Evolutionary conservation across 2,797 vertebrate genomes (phyloP).

Genomic region (Bryconaethiops microstoma): DNA sequence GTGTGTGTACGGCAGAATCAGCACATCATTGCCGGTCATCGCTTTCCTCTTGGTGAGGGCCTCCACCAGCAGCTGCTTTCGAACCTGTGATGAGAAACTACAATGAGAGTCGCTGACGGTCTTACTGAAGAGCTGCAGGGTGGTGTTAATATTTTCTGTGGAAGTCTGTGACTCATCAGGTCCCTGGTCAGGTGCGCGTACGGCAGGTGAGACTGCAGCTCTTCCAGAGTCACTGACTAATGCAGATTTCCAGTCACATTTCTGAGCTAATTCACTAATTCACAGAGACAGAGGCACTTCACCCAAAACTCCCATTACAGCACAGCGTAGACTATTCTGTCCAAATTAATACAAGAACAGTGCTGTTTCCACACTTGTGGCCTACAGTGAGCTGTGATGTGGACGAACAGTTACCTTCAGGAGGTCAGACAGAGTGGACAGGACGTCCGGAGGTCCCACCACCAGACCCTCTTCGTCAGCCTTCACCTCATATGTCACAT

Average conservation of each 20-base stretch:
- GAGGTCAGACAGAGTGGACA: conserved; percentile 87
- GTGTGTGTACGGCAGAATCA: conserved; percentile 86
- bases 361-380: not conserved
- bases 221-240: not conserved
- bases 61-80: conserved; percentile 84
- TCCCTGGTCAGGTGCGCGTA: too few species aligned
- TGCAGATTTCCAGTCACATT: not conserved
- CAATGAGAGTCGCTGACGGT: too few species aligned
- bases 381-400: not conserved
- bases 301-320: too few species aligned
- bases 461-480: conserved; percentile 82
- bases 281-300: too few species aligned
- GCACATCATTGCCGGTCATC: conserved; percentile 77
- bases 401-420: conserved; percentile 78
- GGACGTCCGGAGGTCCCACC: conserved; percentile 84
- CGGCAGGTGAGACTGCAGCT: too few species aligned
- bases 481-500: conserved; percentile 81
- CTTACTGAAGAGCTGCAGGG: not conserved
- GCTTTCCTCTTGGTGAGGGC: conserved; percentile 90
- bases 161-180: too few species aligned
- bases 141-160: too few species aligned
- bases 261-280: too few species aligned
- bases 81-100: conserved; percentile 77
- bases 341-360: too few species aligned
- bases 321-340: too few species aligned